A percentile compares a stretch with the other conserved stretches of the same genome.
Evolutionary conservation across 2,888 invertebrate species (phyloP).

Genomic region (Cyaniris semiargus): DNA sequence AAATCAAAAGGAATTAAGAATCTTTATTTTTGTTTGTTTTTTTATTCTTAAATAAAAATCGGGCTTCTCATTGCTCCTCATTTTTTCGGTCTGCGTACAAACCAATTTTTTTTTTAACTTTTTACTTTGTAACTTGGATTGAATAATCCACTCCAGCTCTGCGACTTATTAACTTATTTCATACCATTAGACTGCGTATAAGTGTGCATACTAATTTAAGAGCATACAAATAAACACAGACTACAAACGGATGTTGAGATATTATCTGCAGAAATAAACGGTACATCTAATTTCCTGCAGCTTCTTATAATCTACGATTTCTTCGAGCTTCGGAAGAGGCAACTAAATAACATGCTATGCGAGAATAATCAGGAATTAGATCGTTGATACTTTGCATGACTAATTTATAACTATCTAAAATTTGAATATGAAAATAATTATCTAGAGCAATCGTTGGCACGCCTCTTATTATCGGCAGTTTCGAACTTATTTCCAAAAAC

Average conservation of each 20-base stretch:
- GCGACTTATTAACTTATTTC: background rate
- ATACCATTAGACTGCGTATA: background rate
- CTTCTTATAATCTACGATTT: background rate
- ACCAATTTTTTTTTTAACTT: background rate
- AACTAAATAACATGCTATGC: background rate
- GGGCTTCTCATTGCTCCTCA: background rate
- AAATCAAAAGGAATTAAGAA: background rate
- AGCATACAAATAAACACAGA: conserved; percentile 4
- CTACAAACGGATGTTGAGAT: conserved; percentile 2
- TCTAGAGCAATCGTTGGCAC: background rate
- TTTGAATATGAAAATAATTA: background rate
- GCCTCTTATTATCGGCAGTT: background rate
- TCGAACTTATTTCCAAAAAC: too few species aligned
- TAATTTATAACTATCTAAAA: background rate
- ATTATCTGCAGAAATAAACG: conserved; percentile 20
- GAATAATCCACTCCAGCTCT: background rate
- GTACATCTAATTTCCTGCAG: background rate
- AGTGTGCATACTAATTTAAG: background rate
- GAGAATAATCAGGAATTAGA: background rate
- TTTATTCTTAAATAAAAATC: too few species aligned
- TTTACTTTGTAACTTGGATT: background rate
- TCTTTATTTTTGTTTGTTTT: background rate
- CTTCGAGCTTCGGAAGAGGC: background rate
- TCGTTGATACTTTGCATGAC: background rate
- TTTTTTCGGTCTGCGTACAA: background rate